Base-by-base conservation (phyloP, 2,888 invertebrate genomes). In the Tetranychus truncatus region DNA sequence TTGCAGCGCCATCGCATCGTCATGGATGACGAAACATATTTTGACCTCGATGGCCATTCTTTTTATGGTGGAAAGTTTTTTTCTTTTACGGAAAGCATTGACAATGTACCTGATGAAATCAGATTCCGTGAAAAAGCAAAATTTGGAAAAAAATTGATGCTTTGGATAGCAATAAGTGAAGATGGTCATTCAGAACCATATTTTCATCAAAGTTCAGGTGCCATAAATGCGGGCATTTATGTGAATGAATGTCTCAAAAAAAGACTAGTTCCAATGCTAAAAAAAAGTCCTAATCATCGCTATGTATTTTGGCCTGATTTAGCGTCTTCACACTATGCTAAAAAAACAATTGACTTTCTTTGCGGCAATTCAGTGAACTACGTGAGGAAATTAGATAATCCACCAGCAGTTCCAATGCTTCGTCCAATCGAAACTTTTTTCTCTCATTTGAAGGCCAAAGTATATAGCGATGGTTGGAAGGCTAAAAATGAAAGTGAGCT, bases 21-120 rank as follows among this genome's bases (percentile, higher is more conserved):
- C 11, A 69, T 69, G 20, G 69, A 69, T 11, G 69, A 69, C 20
- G 69, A 69, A 24, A n/a, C 69, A 3, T 69, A 69, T 69, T 69
- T 69, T 24, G 69, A 69, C 24, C 11, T 69, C 1, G 69, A 69
- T 69, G 69, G 69, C 4, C 69, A 69, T 20, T n/a, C 15, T 1
- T 69, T 69, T 69, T 69, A 20, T 69, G 69, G 69, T 6, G 69
- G 69, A 6, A 69, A 24, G 9, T 24, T 9, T 24, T 69, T 24
- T 69, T 20, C 69, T 18, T 69, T 6, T n/a, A 20, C 9, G 1
- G 15, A 46, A 11, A n/a, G 5, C 21, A 9, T 69, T 11, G 11
- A 24, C 20, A 5, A 69, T 69, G 11, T 20, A n/a, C 69, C 69
- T 20, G 21, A 69, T 69, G 24, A 18, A 24, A 20, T 69, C 20